Conservation (phyloP, 2,113 vertebrate species). For the Aspiorhynchus laticeps region DNA sequence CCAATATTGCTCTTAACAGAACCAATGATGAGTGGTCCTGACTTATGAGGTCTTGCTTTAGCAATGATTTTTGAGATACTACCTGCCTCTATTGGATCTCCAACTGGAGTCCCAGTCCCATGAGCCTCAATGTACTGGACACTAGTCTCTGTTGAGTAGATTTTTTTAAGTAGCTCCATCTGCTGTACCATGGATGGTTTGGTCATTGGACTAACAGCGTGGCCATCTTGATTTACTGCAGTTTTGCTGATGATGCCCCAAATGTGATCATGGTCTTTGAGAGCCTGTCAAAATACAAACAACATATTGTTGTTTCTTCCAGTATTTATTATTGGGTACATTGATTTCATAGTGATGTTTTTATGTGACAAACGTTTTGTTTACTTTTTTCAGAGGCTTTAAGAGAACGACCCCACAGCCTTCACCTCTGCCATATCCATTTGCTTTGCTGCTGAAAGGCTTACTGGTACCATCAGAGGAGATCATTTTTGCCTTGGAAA, state of each 20-base stretch:
- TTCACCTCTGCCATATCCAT: slow-evolving; percentile 89
- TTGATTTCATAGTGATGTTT: too few species aligned
- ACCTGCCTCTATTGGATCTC: slow-evolving; percentile 80
- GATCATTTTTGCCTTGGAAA: slow-evolving; percentile 87
- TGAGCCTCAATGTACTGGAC: slow-evolving; percentile 87
- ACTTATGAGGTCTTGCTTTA: slow-evolving; percentile 68
- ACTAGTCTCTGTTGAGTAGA: slow-evolving; percentile 72
- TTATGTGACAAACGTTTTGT: not conserved
- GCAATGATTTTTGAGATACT: slow-evolving; percentile 79
- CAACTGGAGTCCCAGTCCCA: slow-evolving; percentile 82
- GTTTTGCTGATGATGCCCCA: slow-evolving; percentile 83
- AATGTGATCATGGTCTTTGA: slow-evolving; percentile 77
- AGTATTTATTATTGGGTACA: not conserved
- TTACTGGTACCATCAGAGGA: slow-evolving; percentile 85
- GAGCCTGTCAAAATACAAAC: slow-evolving; percentile 56
- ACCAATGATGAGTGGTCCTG: slow-evolving; percentile 75
- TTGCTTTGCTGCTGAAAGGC: slow-evolving; percentile 80
- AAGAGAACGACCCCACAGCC: slow-evolving; percentile 84
- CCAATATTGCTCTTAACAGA: slow-evolving; percentile 90
- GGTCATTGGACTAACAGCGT: slow-evolving; percentile 77
- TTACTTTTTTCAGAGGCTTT: slow-evolving; percentile 81
- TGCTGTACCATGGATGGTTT: slow-evolving; percentile 81
- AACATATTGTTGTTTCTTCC: not conserved
- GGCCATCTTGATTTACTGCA: slow-evolving; percentile 84
- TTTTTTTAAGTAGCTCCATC: slow-evolving; percentile 77